These are phyloP conservation scores for Heliconius ethilla DNA, from an alignment of 2,888 invertebrate genomes.

Conservation along the genomic window DNA sequence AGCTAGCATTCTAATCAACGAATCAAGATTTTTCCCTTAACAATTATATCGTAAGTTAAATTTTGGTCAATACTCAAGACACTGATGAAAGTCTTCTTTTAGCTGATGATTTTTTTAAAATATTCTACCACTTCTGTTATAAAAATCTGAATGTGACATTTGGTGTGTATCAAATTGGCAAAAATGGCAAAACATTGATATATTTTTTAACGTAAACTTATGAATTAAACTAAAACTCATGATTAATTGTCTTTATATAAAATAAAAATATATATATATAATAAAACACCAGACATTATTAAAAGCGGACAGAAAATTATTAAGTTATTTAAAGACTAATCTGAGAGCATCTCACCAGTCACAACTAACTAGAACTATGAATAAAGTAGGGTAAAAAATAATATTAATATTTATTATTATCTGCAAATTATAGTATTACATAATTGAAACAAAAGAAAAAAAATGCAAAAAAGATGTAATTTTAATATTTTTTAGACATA, in stretches of 20 bases:
- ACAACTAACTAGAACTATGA: neutral
- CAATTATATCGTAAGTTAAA: slow-evolving; percentile 32
- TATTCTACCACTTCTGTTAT: neutral
- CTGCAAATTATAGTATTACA: no score
- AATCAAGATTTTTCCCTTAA: slow-evolving; percentile 23
- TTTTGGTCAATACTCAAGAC: slow-evolving; percentile 26
- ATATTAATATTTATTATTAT: no score
- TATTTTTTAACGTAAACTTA: neutral
- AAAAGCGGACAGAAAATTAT: neutral
- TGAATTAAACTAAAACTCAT: neutral
- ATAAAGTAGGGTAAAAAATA: neutral
- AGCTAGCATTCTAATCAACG: slow-evolving; percentile 48
- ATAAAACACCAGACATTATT: neutral
- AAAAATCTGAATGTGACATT: neutral
- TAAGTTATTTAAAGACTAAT: neutral
- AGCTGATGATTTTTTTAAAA: neutral
- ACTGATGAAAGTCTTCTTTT: slow-evolving; percentile 19
- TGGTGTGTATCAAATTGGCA: neutral
- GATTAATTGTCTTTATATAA: neutral
- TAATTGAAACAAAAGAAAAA: neutral
- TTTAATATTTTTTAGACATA: no score
- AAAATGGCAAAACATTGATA: neutral
- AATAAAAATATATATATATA: neutral
- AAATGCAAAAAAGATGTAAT: no score
- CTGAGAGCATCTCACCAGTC: neutral